Evolutionary conservation across 2,797 vertebrate species (phyloP), one percentile per base, ranked within the genome.

Genomic region (Buceros bicornis): DNA sequence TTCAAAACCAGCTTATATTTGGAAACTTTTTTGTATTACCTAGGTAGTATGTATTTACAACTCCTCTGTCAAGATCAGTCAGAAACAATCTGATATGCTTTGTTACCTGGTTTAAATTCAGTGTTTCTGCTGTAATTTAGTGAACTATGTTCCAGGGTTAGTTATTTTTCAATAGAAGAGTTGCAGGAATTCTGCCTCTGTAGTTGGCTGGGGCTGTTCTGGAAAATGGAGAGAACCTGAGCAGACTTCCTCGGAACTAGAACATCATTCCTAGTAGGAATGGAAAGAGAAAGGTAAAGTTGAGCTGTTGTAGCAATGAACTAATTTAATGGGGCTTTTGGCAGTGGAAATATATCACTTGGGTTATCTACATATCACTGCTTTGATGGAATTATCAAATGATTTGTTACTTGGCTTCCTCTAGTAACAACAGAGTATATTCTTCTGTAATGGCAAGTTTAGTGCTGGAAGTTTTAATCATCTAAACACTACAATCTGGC

Each of bases 371-470:
- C n/a, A 10, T 88, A 37, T 54, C 73, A 50, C 37, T 48, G 28
- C 25, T 82, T 92, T 66, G 62, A 74, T 78, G 73, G 45, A 86
- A 79, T 70, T 90, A 89, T 35, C 78, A 57, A 73, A 76, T 56
- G 8, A 77, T 96, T 86, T 90, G 37, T 94, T 88, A 58, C 13
- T 62, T 50, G 35, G 37, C 53, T 95, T 91, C n/a, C 35, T 94
- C 87, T 73, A 40, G 24, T 72, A 65, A 25, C 42, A 88, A 13
- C 62, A 31, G 16, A 40, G 50, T 53, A 31, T 90, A n/a, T 86
- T 90, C 45, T 79, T 78, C 21, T 90, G 21, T 78, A 42, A 60
- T 31, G 61, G 47, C 67, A 81, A 73, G 28, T 76, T 81, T 43
- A 76, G 71, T 1, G 1, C 82, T 48, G 33, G 62, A 61, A 28